These are phyloP conservation scores for Fratercula arctica DNA, from an alignment of 2,797 vertebrate genomes.

Conservation along the genomic window DNA sequence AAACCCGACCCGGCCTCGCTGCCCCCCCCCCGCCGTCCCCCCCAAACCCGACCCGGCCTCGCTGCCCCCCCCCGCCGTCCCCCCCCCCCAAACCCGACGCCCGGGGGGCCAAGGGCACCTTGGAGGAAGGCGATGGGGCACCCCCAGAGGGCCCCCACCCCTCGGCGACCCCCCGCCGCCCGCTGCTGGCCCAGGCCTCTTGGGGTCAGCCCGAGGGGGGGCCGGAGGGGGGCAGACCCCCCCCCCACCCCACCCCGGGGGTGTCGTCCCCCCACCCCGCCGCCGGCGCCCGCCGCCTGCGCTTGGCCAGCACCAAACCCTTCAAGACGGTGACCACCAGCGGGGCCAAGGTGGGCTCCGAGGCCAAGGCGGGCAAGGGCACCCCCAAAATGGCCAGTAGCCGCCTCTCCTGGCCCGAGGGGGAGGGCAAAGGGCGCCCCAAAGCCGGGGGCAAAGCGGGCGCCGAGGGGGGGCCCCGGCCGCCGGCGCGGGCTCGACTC, in stretches of 20 bases:
- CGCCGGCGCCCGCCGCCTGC: constrained; percentile 72
- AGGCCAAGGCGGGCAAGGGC: background rate
- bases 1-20: no score
- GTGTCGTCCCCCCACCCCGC: constrained; percentile 71
- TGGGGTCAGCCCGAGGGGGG: no score
- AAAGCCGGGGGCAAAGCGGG: constrained; percentile 76
- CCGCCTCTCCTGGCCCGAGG: constrained; percentile 91
- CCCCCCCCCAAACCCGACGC: no score
- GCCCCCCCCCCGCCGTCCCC: no score
- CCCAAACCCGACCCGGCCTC: no score
- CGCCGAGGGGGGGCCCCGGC: constrained; percentile 77
- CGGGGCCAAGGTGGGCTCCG: constrained; percentile 52
- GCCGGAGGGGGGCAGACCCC: no score
- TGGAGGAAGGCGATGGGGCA: no score
- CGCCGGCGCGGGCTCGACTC: constrained; percentile 77
- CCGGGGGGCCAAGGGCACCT: no score
- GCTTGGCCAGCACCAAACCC: constrained; percentile 73
- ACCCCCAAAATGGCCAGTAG: constrained; percentile 63
- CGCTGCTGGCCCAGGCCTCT: no score
- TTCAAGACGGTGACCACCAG: constrained; percentile 70
- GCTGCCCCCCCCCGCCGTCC: no score
- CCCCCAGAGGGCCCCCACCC: no score
- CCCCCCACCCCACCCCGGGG: background rate
- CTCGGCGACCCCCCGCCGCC: no score
- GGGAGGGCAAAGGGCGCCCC: constrained; percentile 79